phyloP scores from a whole-genome alignment of 2,113 vertebrate species.

The Pseudorhombus dupliciocellatus region DNA sequence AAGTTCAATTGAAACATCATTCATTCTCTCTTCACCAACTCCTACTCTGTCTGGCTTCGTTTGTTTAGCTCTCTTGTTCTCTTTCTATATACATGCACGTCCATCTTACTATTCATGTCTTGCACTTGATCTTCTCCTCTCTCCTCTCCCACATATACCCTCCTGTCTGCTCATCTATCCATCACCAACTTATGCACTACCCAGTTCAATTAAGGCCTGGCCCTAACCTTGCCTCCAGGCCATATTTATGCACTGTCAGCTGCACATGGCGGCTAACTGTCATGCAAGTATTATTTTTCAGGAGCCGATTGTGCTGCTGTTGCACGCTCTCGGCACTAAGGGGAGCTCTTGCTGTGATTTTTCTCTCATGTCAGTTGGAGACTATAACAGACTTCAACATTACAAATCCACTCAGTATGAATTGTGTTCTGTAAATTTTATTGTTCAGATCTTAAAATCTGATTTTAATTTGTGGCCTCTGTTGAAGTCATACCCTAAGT shows the following conservation, averaged over 20 bases:
- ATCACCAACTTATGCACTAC: slow-evolving; percentile 58
- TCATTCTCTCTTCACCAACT: neutral
- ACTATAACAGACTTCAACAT: slow-evolving; percentile 18
- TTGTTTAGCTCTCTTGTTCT: slow-evolving; percentile 10
- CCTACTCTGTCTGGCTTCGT: neutral
- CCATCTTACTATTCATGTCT: slow-evolving; percentile 28
- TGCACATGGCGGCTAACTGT: slow-evolving; percentile 68
- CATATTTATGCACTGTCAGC: slow-evolving; percentile 76
- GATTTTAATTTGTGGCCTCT: neutral
- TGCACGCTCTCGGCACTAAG: slow-evolving; percentile 59
- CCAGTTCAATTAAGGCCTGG: slow-evolving; percentile 67
- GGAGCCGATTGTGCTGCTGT: slow-evolving; percentile 48
- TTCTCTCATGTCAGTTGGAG: slow-evolving; percentile 36
- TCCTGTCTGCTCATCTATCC: slow-evolving; percentile 54
- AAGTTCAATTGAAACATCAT: neutral
- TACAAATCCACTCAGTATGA: slow-evolving; percentile 20
- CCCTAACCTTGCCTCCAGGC: slow-evolving; percentile 74
- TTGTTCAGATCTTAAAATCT: slow-evolving; percentile 4
- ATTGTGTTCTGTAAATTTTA: slow-evolving; percentile 9
- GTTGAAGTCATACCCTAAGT: neutral
- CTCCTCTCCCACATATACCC: slow-evolving; percentile 24
- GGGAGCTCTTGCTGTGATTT: slow-evolving; percentile 70
- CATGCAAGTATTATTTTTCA: slow-evolving; percentile 73
- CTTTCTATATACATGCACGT: slow-evolving; percentile 17
- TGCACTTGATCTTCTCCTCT: slow-evolving; percentile 46